These are phyloP conservation scores for Cebus imitator DNA, from an alignment of 2,113 vertebrate species.

Conservation along the genomic window DNA sequence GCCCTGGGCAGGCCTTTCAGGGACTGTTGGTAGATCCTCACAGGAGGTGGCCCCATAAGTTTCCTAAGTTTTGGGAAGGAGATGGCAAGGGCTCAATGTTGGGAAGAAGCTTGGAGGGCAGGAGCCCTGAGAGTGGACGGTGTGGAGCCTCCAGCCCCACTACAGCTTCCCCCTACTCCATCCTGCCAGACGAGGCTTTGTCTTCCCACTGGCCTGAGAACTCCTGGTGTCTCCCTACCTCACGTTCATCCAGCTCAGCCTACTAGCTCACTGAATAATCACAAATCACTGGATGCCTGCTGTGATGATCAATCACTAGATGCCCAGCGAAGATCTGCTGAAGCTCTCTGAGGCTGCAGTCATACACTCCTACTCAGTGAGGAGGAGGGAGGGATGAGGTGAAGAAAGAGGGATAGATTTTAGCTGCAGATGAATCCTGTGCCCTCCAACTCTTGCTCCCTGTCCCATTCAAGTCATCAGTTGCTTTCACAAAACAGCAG, in stretches of 20 bases:
- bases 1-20: neutral
- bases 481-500: neutral
- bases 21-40: no score
- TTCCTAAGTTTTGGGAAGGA: neutral
- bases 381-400: neutral
- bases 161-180: neutral
- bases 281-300: neutral
- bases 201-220: neutral
- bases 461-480: neutral
- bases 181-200: neutral
- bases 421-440: neutral
- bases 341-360: neutral
- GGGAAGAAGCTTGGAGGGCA: neutral
- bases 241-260: neutral
- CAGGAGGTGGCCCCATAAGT: no score
- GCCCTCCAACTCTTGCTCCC: no score
- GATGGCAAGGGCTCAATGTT: neutral
- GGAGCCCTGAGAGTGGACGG: neutral
- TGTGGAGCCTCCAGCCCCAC: neutral
- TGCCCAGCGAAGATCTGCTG: neutral
- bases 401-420: neutral
- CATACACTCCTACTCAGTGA: rapidly evolving
- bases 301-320: no score
- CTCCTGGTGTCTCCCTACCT: neutral
- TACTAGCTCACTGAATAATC: neutral